phyloP scores from a whole-genome alignment of 2,113 vertebrate species.

The Carettochelys insculpta region DNA sequence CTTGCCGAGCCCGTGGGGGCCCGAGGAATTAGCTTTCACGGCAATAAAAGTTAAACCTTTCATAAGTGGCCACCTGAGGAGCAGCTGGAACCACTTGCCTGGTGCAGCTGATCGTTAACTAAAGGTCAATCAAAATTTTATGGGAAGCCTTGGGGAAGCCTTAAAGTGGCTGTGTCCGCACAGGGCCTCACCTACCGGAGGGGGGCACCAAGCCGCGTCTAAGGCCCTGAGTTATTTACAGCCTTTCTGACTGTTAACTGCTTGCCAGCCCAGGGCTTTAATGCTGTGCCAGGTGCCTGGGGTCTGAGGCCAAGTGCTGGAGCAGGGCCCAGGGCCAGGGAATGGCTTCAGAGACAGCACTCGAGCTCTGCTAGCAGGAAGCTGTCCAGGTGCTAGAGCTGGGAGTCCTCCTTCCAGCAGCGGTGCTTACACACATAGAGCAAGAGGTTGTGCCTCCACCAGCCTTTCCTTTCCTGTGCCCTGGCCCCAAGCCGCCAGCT shows the following conservation, averaged over 20 bases:
- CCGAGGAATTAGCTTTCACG: not conserved
- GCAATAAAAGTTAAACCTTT: not conserved
- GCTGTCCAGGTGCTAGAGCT: not conserved
- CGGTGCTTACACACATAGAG: accelerated
- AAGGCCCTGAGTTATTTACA: not conserved
- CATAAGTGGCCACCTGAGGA: not conserved
- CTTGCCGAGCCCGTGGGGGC: not conserved
- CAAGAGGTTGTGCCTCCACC: accelerated
- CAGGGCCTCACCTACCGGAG: not conserved
- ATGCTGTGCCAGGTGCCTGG: no score
- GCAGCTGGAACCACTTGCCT: not conserved
- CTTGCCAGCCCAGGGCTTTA: no score
- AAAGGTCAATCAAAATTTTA: not conserved
- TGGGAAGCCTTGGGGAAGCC: not conserved
- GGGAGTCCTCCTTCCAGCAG: no score
- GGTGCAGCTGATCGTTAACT: not conserved
- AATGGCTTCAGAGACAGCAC: not conserved
- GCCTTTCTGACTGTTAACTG: no score
- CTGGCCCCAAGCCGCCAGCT: not conserved
- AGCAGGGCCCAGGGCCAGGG: no score
- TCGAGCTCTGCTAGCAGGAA: not conserved
- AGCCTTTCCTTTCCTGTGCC: no score
- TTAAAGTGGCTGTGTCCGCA: not conserved
- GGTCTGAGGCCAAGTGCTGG: no score
- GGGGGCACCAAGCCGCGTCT: not conserved